A percentile compares a stretch with the other conserved stretches of the same genome.
Conservation (phyloP, 2,113 vertebrate species). For the Pseudonaja textilis region DNA sequence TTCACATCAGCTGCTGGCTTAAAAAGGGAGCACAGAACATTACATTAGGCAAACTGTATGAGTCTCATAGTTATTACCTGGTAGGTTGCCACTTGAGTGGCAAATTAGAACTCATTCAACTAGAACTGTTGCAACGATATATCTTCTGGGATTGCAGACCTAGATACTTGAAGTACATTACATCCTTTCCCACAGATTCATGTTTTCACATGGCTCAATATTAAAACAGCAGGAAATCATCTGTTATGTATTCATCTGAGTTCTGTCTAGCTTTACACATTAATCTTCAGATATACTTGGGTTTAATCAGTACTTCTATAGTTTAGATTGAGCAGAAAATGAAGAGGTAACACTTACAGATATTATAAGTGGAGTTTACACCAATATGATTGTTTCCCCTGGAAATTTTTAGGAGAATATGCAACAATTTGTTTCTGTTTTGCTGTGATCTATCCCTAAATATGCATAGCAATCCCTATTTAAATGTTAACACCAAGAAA, state of each 20-base stretch:
- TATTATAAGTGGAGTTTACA: background rate
- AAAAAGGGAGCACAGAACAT: slow-evolving; percentile 33
- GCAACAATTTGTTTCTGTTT: background rate
- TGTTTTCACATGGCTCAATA: slow-evolving; percentile 57
- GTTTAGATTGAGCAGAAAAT: slow-evolving; percentile 47
- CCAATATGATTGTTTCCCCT: background rate
- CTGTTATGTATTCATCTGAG: slow-evolving; percentile 52
- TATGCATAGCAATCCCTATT: background rate
- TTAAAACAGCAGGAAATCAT: slow-evolving; percentile 67
- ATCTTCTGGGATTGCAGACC: slow-evolving; percentile 57
- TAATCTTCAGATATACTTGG: slow-evolving; percentile 43
- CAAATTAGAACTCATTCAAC: slow-evolving; percentile 63
- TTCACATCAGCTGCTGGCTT: slow-evolving; percentile 38
- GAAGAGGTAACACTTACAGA: slow-evolving; percentile 10
- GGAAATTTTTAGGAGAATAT: background rate
- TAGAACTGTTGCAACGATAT: slow-evolving; percentile 55
- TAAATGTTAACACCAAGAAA: background rate
- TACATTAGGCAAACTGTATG: slow-evolving; percentile 57
- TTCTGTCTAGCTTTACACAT: slow-evolving; percentile 55
- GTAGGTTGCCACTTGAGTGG: slow-evolving; percentile 65
- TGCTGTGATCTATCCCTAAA: background rate
- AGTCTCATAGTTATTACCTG: slow-evolving; percentile 65
- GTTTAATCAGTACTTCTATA: slow-evolving; percentile 56
- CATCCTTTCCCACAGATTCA: slow-evolving; percentile 50
- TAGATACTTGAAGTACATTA: slow-evolving; percentile 58